These are phyloP conservation scores for Calameuta filiformis DNA, from an alignment of 2,888 invertebrate genomes.

Conservation along the genomic window DNA sequence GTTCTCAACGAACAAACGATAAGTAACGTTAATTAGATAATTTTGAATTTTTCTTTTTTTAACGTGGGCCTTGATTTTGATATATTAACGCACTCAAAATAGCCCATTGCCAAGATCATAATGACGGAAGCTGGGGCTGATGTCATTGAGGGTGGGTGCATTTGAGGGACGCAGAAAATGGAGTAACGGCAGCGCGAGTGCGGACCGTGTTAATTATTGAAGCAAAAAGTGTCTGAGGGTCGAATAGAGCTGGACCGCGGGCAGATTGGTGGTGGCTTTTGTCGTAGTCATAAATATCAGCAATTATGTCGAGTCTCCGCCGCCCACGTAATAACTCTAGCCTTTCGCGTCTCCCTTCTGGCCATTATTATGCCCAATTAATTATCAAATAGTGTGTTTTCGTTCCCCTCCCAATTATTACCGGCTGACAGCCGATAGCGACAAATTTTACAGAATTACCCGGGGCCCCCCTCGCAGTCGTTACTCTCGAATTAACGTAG, in stretches of 20 bases:
- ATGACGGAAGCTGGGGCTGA: too few species aligned
- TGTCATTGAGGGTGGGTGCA: too few species aligned
- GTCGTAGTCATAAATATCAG: conserved; percentile 22
- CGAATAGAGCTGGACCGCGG: conserved; percentile 16
- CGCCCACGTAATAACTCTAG: conserved; percentile 19
- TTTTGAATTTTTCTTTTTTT: too few species aligned
- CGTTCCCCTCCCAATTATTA: neutral
- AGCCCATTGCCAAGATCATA: too few species aligned
- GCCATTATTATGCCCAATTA: conserved; percentile 21
- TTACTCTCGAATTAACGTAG: too few species aligned
- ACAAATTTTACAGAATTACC: neutral
- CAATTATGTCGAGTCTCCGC: conserved; percentile 16
- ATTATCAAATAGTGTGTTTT: conserved; percentile 20
- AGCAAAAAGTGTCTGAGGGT: conserved; percentile 18
- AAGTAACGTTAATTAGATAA: too few species aligned
- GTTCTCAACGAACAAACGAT: too few species aligned
- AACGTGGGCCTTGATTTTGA: neutral
- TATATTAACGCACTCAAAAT: too few species aligned
- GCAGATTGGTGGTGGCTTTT: conserved; percentile 20
- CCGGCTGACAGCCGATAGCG: neutral
- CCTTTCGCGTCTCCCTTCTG: conserved; percentile 13
- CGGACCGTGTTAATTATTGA: conserved; percentile 20
- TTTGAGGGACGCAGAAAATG: neutral
- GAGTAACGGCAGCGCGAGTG: conserved; percentile 9
- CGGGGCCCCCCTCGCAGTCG: too few species aligned